Evolutionary conservation across 1,140 invertebrate species (phyloP).

Genomic region (Plodia interpunctella): DNA sequence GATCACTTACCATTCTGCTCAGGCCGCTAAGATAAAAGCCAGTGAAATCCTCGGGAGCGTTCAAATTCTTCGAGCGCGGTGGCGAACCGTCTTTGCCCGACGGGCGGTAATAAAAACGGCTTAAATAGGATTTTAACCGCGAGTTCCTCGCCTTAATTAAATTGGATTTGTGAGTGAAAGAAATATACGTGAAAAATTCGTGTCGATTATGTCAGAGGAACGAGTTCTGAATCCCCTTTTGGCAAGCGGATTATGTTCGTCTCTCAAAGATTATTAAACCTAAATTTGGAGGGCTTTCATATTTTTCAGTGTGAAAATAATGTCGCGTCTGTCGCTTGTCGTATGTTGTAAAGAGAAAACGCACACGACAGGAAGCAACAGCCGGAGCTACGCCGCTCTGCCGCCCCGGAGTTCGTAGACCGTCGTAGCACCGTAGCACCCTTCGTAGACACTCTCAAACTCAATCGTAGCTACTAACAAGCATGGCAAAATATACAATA

Average conservation of each 20-base stretch:
- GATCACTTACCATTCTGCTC: slow-evolving; percentile 59
- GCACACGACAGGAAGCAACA: slow-evolving; percentile 57
- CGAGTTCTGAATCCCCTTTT: slow-evolving; percentile 52
- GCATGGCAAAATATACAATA: background rate
- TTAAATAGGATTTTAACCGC: slow-evolving; percentile 77
- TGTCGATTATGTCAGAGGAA: slow-evolving; percentile 67
- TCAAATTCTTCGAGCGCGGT: slow-evolving; percentile 68
- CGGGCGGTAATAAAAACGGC: slow-evolving; percentile 75
- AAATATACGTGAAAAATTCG: slow-evolving; percentile 74
- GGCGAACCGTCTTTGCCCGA: slow-evolving; percentile 69
- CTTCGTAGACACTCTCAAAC: slow-evolving; percentile 16
- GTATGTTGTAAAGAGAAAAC: slow-evolving; percentile 23
- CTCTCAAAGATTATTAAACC: slow-evolving; percentile 37
- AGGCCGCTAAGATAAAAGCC: slow-evolving; percentile 65
- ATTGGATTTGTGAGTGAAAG: slow-evolving; percentile 75
- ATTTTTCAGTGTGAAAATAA: too few species aligned
- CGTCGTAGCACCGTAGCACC: slow-evolving; percentile 19
- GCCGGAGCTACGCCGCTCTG: slow-evolving; percentile 36
- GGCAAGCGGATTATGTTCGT: slow-evolving; percentile 56
- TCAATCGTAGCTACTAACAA: slow-evolving; percentile 12
- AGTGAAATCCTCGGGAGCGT: slow-evolving; percentile 60
- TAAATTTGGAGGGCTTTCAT: slow-evolving; percentile 22
- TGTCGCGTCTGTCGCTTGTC: background rate
- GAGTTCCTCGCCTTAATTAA: slow-evolving; percentile 76
- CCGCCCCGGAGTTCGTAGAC: slow-evolving; percentile 13